A percentile compares a stretch with the other conserved stretches of the same genome.
phyloP scores from a whole-genome alignment of 2,888 invertebrate genomes.

The Troglohyphantes excavatus region DNA sequence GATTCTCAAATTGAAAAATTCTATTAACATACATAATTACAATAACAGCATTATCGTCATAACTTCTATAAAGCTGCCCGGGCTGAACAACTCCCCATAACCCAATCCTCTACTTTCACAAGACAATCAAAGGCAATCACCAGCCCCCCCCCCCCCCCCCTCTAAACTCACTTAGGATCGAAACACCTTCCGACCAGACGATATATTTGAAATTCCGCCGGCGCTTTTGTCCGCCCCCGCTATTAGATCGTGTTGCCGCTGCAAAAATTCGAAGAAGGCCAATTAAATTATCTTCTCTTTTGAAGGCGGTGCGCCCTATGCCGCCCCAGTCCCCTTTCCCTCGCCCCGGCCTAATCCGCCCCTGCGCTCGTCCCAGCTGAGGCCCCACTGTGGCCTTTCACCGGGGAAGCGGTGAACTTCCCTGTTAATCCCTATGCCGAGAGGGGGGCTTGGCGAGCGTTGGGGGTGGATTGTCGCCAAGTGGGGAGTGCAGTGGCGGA shows the following conservation, averaged over 20 bases:
- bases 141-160: background rate
- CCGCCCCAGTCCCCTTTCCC: background rate
- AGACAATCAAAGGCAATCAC: background rate
- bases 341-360: slow-evolving; percentile 45
- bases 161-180: background rate
- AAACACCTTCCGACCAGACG: background rate
- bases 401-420: slow-evolving; percentile 29
- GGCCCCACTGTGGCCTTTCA: no score
- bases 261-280: slow-evolving; percentile 65
- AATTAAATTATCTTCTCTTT: slow-evolving; percentile 73
- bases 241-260: slow-evolving; percentile 3
- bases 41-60: background rate
- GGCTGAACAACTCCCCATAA: background rate
- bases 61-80: background rate
- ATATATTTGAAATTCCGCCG: slow-evolving; percentile 57
- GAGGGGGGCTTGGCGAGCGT: slow-evolving; percentile 19
- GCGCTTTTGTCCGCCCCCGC: slow-evolving; percentile 46
- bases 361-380: slow-evolving; percentile 53
- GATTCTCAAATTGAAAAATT: background rate
- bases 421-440: slow-evolving; percentile 48
- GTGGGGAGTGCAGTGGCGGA: background rate
- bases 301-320: slow-evolving; percentile 32
- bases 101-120: background rate
- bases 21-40: background rate
- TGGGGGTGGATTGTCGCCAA: background rate